These are phyloP conservation scores for Rhynchomys soricoides DNA, from an alignment of 2,113 vertebrate species.

Conservation along the genomic window DNA sequence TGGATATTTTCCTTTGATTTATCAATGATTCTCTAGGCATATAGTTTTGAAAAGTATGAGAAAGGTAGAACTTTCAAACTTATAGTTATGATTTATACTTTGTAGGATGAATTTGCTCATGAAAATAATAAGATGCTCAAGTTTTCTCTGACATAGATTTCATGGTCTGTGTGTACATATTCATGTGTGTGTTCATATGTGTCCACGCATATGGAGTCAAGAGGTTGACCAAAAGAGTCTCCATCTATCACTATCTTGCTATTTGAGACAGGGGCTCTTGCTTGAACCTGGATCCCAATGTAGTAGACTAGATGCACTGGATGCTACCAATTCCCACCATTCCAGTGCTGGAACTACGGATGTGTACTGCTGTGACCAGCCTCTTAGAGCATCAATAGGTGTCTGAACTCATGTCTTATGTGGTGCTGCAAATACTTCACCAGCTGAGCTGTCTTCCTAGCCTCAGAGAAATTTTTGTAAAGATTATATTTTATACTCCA, in stretches of 20 bases:
- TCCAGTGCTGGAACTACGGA: no score
- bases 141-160: not conserved
- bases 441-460: not conserved
- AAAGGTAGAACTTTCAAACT: constrained; percentile 5
- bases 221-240: not conserved
- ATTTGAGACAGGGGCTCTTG: not conserved
- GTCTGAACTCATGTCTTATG: not conserved
- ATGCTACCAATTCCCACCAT: not conserved
- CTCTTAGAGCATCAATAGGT: not conserved
- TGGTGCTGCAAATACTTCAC: rapidly evolving
- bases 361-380: not conserved
- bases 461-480: not conserved
- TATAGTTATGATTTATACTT: not conserved
- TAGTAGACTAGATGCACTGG: no score
- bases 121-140: constrained; percentile 25
- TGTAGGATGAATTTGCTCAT: constrained; percentile 19
- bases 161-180: not conserved
- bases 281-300: not conserved
- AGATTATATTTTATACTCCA: not conserved
- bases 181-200: not conserved
- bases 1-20: not conserved
- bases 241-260: not conserved
- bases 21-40: not conserved
- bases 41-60: not conserved
- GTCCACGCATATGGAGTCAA: not conserved